Conservation (phyloP, 53 echinoderm and acorn worm species). For the Astropecten irregularis region DNA sequence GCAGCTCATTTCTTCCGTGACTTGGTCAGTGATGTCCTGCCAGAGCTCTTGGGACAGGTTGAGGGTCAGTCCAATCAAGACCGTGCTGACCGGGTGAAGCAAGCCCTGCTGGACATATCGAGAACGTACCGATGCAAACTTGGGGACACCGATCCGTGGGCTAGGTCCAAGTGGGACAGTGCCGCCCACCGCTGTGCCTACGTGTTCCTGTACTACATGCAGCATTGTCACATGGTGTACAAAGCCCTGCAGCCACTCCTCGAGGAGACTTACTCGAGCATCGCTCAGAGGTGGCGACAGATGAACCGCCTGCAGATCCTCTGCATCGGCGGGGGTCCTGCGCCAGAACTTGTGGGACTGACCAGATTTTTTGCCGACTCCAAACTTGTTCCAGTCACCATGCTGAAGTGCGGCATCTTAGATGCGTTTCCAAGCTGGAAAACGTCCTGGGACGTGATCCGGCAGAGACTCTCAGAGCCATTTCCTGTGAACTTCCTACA, state of each 20-base stretch:
- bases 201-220: conserved; percentile 47
- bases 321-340: conserved; percentile 44
- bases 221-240: conserved; percentile 50
- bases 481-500: conserved; percentile 30
- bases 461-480: conserved; percentile 9
- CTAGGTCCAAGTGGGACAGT: conserved; percentile 34
- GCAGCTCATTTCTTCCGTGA: conserved; percentile 35
- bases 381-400: conserved; percentile 10
- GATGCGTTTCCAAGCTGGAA: conserved; percentile 54
- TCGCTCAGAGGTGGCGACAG: conserved; percentile 39
- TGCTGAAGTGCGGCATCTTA: conserved; percentile 35
- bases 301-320: conserved; percentile 10
- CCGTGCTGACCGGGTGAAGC: conserved; percentile 3
- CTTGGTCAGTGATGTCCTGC: conserved; percentile 24
- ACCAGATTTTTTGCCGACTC: conserved; percentile 18
- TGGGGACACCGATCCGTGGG: conserved; percentile 27
- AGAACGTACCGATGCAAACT: conserved; percentile 30
- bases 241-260: conserved; percentile 31
- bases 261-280: neutral
- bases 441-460: conserved; percentile 29
- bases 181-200: conserved; percentile 47
- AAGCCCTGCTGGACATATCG: conserved; percentile 25
- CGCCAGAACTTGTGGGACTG: conserved; percentile 37
- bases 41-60: conserved; percentile 27
- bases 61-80: conserved; percentile 35